Evolutionary conservation across 2,888 invertebrate genomes (phyloP), one percentile per base, ranked within the genome.

Genomic region (Polydrusus cervinus): DNA sequence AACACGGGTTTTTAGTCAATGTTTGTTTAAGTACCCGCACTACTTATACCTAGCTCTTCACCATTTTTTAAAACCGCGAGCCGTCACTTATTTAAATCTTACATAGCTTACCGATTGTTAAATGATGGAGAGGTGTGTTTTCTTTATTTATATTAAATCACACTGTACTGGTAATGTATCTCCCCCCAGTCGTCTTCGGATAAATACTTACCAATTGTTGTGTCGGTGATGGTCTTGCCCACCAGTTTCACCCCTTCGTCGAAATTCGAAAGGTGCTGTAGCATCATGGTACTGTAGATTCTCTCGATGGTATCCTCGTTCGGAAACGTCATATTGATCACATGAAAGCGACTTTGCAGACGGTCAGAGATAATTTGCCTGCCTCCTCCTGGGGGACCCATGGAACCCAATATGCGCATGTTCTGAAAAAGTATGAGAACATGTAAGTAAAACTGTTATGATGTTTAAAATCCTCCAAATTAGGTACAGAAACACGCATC

Each of bases 361-460:
- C 96, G 91, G 57, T 93, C 88, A 0, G 95, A 94, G 71, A 97
- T 93, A 16, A 91, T 89, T 78, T 95, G 95, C 14, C 96, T 90
- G 0, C 96, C 95, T 0, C 96, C 96, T 1, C 96, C 96, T 0
- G 96, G 95, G 0, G 95, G 95, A 0, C 96, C 96, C 90, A 96
- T 96, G 0, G 95, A 93, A 2, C 91, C 92, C 84, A 95, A 89
- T 57, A 96, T 86, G 76, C 94, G 90, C 90, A 96, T 93, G 84
- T 92, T 93, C 92, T 94, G 84, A 3, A 73, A 62, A n/a, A 49
- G 53, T n/a, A n/a, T n/a, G n/a, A n/a, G n/a, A n/a, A n/a, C n/a
- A 2, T 16, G 18, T 30, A 18, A 18, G 9, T 53, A 55, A 66
- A 16, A 6, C 8, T 40, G 40, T 3, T 25, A 25, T 25, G 5